phyloP scores from a whole-genome alignment of 2,797 vertebrate genomes.

The Babyrousa celebensis region DNA sequence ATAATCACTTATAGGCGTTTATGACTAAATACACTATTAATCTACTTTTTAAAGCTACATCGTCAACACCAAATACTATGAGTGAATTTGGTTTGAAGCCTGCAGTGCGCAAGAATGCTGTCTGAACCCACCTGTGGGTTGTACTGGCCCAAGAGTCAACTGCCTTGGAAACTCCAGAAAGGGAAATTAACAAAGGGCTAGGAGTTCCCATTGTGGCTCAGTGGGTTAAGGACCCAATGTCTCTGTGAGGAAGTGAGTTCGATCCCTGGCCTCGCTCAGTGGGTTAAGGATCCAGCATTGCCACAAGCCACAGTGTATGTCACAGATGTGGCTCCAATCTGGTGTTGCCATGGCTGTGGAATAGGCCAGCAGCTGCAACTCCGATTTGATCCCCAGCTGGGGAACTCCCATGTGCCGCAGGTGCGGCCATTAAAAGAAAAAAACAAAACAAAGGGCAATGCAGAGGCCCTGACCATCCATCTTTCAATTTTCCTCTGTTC shows the following conservation, averaged over 20 bases:
- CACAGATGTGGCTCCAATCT: too few species aligned
- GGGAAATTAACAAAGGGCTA: not conserved
- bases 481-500: not conserved
- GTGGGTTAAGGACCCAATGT: too few species aligned
- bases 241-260: too few species aligned
- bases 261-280: too few species aligned
- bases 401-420: too few species aligned
- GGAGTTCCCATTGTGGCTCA: too few species aligned
- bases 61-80: not conserved
- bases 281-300: too few species aligned
- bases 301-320: too few species aligned
- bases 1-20: constrained; percentile 50
- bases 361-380: too few species aligned
- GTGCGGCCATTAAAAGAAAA: too few species aligned
- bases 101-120: fast-evolving
- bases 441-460: not conserved
- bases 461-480: not conserved
- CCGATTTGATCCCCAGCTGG: too few species aligned
- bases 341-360: too few species aligned
- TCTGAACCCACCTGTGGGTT: not conserved
- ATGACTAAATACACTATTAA: constrained; percentile 71
- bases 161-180: not conserved
- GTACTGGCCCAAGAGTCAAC: not conserved
- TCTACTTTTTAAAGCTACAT: not conserved
- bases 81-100: not conserved